These are phyloP conservation scores for Ornithoptera priamus DNA, from an alignment of 2,888 invertebrate genomes.

Conservation along the genomic window DNA sequence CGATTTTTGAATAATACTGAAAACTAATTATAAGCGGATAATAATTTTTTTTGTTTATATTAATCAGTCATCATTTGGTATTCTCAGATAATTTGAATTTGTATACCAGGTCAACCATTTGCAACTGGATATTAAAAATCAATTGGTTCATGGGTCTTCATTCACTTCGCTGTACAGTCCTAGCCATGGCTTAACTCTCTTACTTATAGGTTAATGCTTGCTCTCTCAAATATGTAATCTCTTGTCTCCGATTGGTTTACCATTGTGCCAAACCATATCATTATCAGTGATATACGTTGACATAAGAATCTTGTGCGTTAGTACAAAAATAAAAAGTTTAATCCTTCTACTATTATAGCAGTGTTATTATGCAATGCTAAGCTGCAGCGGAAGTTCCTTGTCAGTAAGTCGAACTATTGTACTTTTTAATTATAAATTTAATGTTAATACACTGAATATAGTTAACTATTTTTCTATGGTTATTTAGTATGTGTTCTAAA, in stretches of 20 bases:
- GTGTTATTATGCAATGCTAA: constrained; percentile 45
- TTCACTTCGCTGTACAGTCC: not conserved
- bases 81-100: too few species aligned
- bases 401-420: constrained; percentile 46
- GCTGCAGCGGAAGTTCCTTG: constrained; percentile 61
- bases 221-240: constrained; percentile 23
- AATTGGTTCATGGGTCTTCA: not conserved
- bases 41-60: not conserved
- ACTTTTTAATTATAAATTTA: constrained; percentile 53
- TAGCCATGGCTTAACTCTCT: constrained; percentile 20
- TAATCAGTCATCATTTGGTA: not conserved
- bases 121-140: too few species aligned
- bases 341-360: constrained; percentile 42
- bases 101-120: too few species aligned
- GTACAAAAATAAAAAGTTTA: constrained; percentile 33
- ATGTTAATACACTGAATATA: constrained; percentile 64
- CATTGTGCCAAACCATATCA: constrained; percentile 68
- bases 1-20: constrained; percentile 7
- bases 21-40: constrained; percentile 16
- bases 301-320: constrained; percentile 38
- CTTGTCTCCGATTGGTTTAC: constrained; percentile 34
- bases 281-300: constrained; percentile 67
- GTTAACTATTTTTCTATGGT: constrained; percentile 74
- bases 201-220: constrained; percentile 26
- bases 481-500: constrained; percentile 64